Conservation (phyloP, 2,888 invertebrate genomes). For the Tribolium freemani region DNA sequence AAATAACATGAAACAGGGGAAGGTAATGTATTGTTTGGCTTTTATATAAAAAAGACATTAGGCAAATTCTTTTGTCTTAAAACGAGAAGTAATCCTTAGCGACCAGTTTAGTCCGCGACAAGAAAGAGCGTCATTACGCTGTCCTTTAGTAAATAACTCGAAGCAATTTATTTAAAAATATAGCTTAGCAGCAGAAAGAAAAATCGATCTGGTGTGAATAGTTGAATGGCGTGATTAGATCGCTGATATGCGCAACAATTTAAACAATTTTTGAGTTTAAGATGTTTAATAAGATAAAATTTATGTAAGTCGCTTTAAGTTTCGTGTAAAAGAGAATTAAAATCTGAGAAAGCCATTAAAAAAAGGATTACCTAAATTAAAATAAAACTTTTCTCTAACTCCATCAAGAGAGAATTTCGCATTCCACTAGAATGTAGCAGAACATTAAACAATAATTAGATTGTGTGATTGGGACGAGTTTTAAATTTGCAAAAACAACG, state of each 20-base stretch:
- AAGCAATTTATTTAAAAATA: conserved; percentile 37
- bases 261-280: conserved; percentile 25
- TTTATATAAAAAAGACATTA: conserved; percentile 44
- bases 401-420: conserved; percentile 27
- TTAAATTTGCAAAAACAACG: conserved; percentile 27
- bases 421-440: conserved; percentile 25
- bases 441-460: conserved; percentile 37
- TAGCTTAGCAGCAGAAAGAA: conserved; percentile 1
- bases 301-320: conserved; percentile 18
- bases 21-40: conserved; percentile 40
- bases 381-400: conserved; percentile 31
- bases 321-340: conserved; percentile 28
- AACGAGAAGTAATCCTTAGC: conserved; percentile 39
- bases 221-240: conserved; percentile 28
- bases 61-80: conserved; percentile 44
- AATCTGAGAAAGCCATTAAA: conserved; percentile 37
- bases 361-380: conserved; percentile 37
- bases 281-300: conserved; percentile 30
- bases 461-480: conserved; percentile 27
- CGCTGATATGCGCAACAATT: conserved; percentile 20
- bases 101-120: conserved; percentile 21
- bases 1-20: conserved; percentile 33
- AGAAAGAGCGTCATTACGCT: conserved; percentile 32
- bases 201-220: conserved; percentile 21
- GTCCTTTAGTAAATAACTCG: conserved; percentile 35